Evolutionary conservation across 2,888 invertebrate species (phyloP).

Genomic region (Gonocerus acuteangulatus): DNA sequence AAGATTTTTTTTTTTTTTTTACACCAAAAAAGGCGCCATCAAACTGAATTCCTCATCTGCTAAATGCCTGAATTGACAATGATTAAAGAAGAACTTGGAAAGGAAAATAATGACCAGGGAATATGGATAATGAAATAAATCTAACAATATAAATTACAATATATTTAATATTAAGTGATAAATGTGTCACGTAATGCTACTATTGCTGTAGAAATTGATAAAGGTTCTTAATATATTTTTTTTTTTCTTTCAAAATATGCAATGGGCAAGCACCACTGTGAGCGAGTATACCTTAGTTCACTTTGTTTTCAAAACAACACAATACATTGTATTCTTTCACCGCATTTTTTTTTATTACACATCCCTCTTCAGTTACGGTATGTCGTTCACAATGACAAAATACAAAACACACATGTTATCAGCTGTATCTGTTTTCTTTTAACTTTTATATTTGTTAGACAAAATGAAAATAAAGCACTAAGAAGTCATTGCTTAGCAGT

Average conservation of each 20-base stretch:
- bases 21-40: too few species aligned
- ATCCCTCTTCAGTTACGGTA: background rate
- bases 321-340: constrained; percentile 2
- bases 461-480: constrained; percentile 18
- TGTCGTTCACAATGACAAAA: constrained; percentile 57
- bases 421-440: constrained; percentile 10
- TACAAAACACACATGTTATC: constrained; percentile 35
- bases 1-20: too few species aligned
- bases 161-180: too few species aligned
- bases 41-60: too few species aligned
- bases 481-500: constrained; percentile 51
- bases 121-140: too few species aligned
- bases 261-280: constrained; percentile 23
- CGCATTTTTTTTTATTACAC: background rate
- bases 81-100: too few species aligned
- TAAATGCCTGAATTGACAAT: too few species aligned
- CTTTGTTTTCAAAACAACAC: constrained; percentile 8
- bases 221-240: background rate
- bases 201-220: constrained; percentile 17
- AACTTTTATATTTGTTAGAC: background rate
- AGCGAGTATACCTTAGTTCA: constrained; percentile 15
- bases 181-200: background rate
- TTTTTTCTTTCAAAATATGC: too few species aligned
- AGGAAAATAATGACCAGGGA: too few species aligned
- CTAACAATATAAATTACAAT: too few species aligned